Percentiles rank a stretch among this genome's conserved stretches.
These are phyloP conservation scores for Tridacna crocea DNA, from an alignment of 2,888 invertebrate species.

Conservation along the genomic window DNA sequence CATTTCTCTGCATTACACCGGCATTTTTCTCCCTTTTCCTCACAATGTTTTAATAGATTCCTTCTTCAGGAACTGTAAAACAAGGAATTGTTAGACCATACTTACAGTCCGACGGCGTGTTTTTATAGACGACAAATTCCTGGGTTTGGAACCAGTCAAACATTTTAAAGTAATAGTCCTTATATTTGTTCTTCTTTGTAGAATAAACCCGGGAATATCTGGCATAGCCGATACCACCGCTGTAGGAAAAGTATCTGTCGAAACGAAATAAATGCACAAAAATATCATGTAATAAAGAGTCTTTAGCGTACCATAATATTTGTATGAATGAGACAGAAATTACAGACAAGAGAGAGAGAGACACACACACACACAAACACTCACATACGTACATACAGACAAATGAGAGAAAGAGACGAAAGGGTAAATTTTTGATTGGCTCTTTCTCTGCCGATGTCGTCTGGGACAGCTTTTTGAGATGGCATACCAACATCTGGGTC, in stretches of 20 bases:
- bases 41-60: neutral
- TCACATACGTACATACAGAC: neutral
- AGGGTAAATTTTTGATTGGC: too few species aligned
- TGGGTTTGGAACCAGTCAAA: constrained; percentile 51
- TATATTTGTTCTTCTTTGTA: constrained; percentile 22
- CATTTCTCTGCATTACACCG: too few species aligned
- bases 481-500: too few species aligned
- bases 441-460: too few species aligned
- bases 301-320: neutral
- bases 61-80: too few species aligned
- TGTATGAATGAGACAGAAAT: neutral
- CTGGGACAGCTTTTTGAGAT: too few species aligned
- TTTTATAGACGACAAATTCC: constrained; percentile 41
- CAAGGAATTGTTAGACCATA: neutral
- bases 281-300: neutral
- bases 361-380: neutral
- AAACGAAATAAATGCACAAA: constrained; percentile 11
- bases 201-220: constrained; percentile 52
- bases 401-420: too few species aligned
- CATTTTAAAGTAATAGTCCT: constrained; percentile 43
- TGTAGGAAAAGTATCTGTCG: constrained; percentile 47
- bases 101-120: constrained; percentile 51
- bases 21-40: neutral
- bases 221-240: constrained; percentile 39
- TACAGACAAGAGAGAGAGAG: neutral